Base-by-base conservation (phyloP, 2,113 vertebrate species). In the Pica pica region DNA sequence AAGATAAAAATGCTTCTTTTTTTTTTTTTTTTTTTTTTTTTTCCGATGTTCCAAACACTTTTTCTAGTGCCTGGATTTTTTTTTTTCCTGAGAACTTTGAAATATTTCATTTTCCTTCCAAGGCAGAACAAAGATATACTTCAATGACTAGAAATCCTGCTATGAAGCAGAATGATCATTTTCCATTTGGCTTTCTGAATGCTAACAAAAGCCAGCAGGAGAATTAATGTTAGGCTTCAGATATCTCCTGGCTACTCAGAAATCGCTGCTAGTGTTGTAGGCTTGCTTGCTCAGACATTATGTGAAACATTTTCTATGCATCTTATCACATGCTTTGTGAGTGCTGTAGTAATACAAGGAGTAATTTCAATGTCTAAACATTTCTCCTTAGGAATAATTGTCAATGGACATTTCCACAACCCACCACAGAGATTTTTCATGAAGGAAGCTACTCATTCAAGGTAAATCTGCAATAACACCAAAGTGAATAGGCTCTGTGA, bases 181-280 rank as follows among this genome's bases (percentile, higher is more conserved):
- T 95, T 96, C 94, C 90, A 90, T 91, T 95, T 95, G 90, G 71
- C 86, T 96, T 93, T 94, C 92, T 97, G 95, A 96, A 90, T 95
- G 92, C 68, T 97, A 96, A 96, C 87, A 91, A 96, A 95, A 96
- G 75, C 75, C 90, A 94, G 87, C 85, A 90, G 87, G 93, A 96
- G 85, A 91, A 96, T 91, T 90, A 87, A 91, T 7, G 49, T 90
- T 80, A 90, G 90, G 85, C 79, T 96, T 96, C 88, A 90, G 60
- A 93, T 95, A 94, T 88, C 79, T 94, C 79, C 76, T 88, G 90
- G 92, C 81, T 93, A 94, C 93, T 89, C 87, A 92, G 74, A 92
- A 94, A 96, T 87, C 0, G 0, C 49, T 94, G 52, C n/a, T 87
- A 60, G 33, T 90, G 39, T 90, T 86, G 83, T 52, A 86, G 82